phyloP scores from a whole-genome alignment of 2,113 vertebrate genomes.

The Oryzias celebensis region DNA sequence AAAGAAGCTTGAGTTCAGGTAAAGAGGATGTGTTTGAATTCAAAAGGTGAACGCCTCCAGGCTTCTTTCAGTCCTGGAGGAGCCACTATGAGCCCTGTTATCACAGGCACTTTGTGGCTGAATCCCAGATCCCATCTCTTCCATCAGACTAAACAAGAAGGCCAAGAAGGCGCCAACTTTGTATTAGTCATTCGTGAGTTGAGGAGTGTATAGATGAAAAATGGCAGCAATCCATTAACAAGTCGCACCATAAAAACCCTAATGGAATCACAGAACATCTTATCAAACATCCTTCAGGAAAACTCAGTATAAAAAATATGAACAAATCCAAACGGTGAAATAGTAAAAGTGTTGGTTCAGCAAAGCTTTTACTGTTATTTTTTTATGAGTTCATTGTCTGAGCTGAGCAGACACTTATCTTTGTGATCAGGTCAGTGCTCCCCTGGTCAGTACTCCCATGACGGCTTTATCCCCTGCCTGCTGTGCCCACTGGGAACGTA shows the following conservation, averaged over 20 bases:
- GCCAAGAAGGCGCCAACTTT: constrained; percentile 56
- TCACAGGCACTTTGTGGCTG: constrained; percentile 56
- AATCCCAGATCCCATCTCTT: constrained; percentile 61
- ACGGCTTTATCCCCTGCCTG: constrained; percentile 89
- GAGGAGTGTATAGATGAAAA: constrained; percentile 47
- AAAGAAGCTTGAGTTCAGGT: constrained; percentile 51
- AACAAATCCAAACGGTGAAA: too few relatives aligned
- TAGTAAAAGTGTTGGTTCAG: neutral
- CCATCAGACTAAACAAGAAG: constrained; percentile 77
- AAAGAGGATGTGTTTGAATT: constrained; percentile 57
- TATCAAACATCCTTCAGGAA: constrained; percentile 1
- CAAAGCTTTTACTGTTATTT: neutral
- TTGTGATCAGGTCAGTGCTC: constrained; percentile 84
- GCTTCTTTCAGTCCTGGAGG: constrained; percentile 32
- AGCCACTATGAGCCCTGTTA: constrained; percentile 70
- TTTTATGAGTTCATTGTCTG: constrained; percentile 6
- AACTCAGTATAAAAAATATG: neutral
- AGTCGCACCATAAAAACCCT: neutral
- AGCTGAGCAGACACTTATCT: constrained; percentile 13
- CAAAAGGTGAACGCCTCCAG: constrained; percentile 25
- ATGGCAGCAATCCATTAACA: constrained; percentile 21
- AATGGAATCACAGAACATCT: constrained; percentile 2
- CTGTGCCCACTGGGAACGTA: constrained; percentile 86
- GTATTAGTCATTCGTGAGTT: constrained; percentile 56
- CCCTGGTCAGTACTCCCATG: constrained; percentile 86